Base-by-base conservation (phyloP, 2,888 invertebrate genomes). In the Oscheius sp. region DNA sequence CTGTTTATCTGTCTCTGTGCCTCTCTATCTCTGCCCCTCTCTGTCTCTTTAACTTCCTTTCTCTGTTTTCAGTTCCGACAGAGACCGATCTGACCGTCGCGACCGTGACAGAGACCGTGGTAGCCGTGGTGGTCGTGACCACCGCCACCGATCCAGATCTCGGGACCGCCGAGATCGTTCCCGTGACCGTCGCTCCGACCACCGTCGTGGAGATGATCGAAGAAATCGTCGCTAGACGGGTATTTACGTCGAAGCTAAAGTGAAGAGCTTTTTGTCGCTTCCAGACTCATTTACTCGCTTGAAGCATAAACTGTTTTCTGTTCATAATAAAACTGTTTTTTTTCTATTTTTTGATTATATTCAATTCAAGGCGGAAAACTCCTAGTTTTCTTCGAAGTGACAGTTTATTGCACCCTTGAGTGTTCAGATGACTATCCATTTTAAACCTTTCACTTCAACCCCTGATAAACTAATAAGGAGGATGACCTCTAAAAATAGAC, bases 21-120 rank as follows among this genome's bases (percentile, higher is more conserved):
- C 3, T 42, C 7, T 7, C 7, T 42, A 5, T 7, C 21, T 21
- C 21, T 21, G 7, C 21, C 21, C 21, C 0, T 42, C 42, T 42
- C 42, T 5, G 42, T 5, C 3, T 42, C 42, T 42, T 42, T 42
- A 3, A 42, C 3, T 42, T 42, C 42, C 7, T 42, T 42, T 7
- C 21, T 0, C 21, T 21, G 7, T 42, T 42, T 42, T 42, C 42
- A 42, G 42, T 42, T 42, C 0, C 7, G 42, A 42, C 7, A 3
- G 42, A 42, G 42, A 11, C 62, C 4, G 51, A n/a, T 66, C 42
- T 51, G n/a, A 48, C 0, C 29, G 58, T 32, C 51, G 57, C n/a
- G 60, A 71, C 33, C 59, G 58, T 58, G 70, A 71, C 29, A 29
- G 72, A 33, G 71, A 42, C 37, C 10, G 72, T 13, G 72, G 59